Percentiles rank a stretch among this genome's conserved stretches.
phyloP scores from a whole-genome alignment of 2,113 vertebrate genomes.

The Ageneiosus marmoratus region DNA sequence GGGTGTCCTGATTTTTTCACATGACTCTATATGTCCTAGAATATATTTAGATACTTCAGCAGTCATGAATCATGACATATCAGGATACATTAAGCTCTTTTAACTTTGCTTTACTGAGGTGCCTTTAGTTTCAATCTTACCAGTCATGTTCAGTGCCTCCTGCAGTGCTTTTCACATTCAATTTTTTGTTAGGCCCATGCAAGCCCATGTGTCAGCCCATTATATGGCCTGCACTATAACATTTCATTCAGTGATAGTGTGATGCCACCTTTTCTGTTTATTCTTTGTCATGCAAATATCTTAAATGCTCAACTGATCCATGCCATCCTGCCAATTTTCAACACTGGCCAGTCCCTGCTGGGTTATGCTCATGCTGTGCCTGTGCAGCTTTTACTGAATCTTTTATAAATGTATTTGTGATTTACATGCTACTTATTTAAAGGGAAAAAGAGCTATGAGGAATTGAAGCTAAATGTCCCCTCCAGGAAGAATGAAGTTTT shows the following conservation, averaged over 20 bases:
- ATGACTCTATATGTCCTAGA: too few species aligned
- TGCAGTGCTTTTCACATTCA: background rate
- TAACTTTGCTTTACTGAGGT: slow-evolving; percentile 1
- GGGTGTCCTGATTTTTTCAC: too few species aligned
- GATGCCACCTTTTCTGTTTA: slow-evolving; percentile 28
- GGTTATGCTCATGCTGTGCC: slow-evolving; percentile 18
- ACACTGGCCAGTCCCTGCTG: slow-evolving; percentile 1
- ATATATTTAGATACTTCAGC: background rate
- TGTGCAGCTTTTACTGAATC: slow-evolving; percentile 15
- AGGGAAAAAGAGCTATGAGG: background rate
- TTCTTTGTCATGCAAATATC: slow-evolving; percentile 30
- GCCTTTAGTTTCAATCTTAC: background rate
- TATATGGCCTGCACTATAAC: background rate
- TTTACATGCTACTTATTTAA: background rate
- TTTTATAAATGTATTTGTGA: slow-evolving; percentile 17
- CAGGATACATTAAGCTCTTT: background rate
- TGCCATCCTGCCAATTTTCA: slow-evolving; percentile 21
- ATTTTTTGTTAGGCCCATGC: background rate
- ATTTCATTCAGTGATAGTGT: background rate
- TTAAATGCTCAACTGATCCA: slow-evolving; percentile 37
- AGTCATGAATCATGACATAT: too few species aligned
- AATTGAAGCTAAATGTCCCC: background rate
- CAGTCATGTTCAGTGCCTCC: background rate
- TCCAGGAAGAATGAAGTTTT: slow-evolving; percentile 8
- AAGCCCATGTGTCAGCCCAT: slow-evolving; percentile 17